Evolutionary conservation across 2,888 invertebrate species (phyloP).

Genomic region (Chrysopilus asiliformis): DNA sequence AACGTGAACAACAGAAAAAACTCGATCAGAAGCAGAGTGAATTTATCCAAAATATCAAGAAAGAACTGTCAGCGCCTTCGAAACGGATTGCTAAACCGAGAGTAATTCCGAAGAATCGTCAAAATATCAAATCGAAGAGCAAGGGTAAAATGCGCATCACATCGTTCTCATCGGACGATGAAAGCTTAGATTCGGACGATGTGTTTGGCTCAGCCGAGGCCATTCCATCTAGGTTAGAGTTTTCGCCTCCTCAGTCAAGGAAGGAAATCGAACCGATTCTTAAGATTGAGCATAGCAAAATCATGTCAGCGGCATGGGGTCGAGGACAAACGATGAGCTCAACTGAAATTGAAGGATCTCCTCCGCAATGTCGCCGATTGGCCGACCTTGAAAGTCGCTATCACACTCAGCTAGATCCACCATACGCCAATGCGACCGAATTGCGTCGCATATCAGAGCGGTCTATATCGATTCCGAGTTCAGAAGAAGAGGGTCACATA

Average conservation of each 20-base stretch:
- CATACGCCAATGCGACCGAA: constrained; percentile 50
- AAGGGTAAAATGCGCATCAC: constrained; percentile 59
- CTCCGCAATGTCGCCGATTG: constrained; percentile 54
- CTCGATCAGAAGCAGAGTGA: constrained; percentile 42
- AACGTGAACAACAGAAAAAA: constrained; percentile 40
- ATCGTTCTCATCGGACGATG: constrained; percentile 63
- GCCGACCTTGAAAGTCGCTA: constrained; percentile 52
- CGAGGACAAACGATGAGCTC: constrained; percentile 62
- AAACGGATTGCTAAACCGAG: constrained; percentile 50
- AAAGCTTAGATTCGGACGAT: constrained; percentile 63
- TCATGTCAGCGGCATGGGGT: constrained; percentile 52
- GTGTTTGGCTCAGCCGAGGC: constrained; percentile 65
- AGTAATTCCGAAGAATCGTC: constrained; percentile 45
- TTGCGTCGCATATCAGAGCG: constrained; percentile 57
- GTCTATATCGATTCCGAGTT: constrained; percentile 62
- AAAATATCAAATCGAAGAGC: constrained; percentile 46
- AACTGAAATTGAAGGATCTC: constrained; percentile 64
- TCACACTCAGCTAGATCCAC: constrained; percentile 46
- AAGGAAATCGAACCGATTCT: constrained; percentile 63
- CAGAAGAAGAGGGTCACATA: constrained; percentile 55
- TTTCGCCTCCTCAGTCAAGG: constrained; percentile 61
- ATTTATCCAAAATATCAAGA: constrained; percentile 44
- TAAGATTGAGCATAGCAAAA: constrained; percentile 56
- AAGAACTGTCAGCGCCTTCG: constrained; percentile 41
- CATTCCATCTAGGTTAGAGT: constrained; percentile 55